phyloP scores from a whole-genome alignment of 2,113 vertebrate species.

The Atlantisia rogersi region DNA sequence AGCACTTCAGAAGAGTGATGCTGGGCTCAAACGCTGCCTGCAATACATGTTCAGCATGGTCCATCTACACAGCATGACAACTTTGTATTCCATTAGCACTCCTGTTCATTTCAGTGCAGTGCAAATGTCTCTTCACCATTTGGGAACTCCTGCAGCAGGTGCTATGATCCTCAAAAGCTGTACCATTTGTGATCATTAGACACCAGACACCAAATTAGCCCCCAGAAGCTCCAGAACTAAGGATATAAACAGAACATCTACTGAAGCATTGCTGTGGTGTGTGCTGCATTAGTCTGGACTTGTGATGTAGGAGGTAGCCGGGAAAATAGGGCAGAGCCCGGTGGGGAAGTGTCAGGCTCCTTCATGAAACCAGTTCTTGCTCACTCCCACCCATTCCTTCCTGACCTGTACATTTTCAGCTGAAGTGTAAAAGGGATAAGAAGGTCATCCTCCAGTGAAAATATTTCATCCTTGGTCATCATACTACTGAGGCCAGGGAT shows the following conservation, averaged over 20 bases:
- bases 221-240: neutral
- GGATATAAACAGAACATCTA: neutral
- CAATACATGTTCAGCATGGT: neutral
- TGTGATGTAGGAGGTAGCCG: neutral
- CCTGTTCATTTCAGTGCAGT: neutral
- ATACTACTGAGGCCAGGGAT: fast-evolving
- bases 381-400: neutral
- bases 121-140: neutral
- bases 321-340: neutral
- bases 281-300: neutral
- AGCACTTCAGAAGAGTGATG: neutral
- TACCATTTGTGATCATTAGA: neutral
- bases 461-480: neutral
- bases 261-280: neutral
- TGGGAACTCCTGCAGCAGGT: neutral
- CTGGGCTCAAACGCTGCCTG: neutral
- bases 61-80: neutral
- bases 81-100: neutral
- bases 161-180: neutral
- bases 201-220: neutral
- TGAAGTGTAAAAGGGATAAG: neutral
- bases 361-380: neutral
- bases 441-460: neutral
- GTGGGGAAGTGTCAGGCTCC: neutral
- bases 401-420: neutral